Evolutionary conservation across 2,113 vertebrate species (phyloP).

Genomic region (Castor canadensis): DNA sequence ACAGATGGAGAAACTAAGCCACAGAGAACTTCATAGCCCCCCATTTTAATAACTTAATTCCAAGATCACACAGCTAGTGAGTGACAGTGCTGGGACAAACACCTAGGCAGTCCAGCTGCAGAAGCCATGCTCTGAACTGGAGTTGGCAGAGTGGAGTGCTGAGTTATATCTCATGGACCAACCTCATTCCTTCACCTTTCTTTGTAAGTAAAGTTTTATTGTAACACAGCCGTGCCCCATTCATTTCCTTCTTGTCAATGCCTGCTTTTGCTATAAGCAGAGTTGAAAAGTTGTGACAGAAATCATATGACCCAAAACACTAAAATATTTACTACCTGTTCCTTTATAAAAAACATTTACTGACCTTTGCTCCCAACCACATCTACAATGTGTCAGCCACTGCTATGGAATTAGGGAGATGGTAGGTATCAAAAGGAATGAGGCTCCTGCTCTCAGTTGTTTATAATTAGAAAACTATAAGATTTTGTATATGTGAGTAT

Average conservation of each 20-base stretch:
- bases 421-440: fast-evolving
- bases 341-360: not conserved
- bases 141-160: not conserved
- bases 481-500: not conserved
- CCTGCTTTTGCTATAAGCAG: not conserved
- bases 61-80: not conserved
- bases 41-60: not conserved
- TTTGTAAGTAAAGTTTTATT: slow-evolving; percentile 37
- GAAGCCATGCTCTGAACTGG: not conserved
- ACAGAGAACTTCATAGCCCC: not conserved
- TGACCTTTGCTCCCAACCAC: not conserved
- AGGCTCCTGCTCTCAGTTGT: not conserved
- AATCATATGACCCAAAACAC: not conserved
- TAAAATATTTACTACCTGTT: not conserved
- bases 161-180: not conserved
- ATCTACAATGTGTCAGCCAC: not conserved
- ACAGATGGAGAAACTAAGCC: not conserved
- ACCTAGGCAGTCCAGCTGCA: not conserved
- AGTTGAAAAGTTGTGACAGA: not conserved
- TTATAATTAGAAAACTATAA: not conserved
- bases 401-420: not conserved
- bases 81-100: not conserved
- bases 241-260: not conserved
- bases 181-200: not conserved
- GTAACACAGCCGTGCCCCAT: not conserved